A percentile compares a stretch with the other conserved stretches of the same genome.
These are phyloP conservation scores for Stenichneumon culpator DNA, from an alignment of 2,888 invertebrate species.

Conservation along the genomic window DNA sequence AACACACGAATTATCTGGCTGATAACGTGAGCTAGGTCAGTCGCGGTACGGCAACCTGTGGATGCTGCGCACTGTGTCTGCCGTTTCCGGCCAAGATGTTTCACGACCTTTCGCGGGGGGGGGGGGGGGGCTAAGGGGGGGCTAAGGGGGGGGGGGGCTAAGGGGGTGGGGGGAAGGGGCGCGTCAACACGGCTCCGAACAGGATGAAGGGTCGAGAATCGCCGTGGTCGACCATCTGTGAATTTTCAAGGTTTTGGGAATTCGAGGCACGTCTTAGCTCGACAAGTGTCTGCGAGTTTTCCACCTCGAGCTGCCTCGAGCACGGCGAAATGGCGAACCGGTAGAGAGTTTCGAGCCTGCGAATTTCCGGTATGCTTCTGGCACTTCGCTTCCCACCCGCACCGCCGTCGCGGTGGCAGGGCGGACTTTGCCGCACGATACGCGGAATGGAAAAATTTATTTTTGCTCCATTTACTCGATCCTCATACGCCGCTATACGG, in stretches of 20 bases:
- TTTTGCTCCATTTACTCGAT: not conserved
- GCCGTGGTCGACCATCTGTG: constrained; percentile 46
- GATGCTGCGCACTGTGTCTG: constrained; percentile 66
- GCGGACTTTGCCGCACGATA: constrained; percentile 26
- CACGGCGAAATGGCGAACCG: not conserved
- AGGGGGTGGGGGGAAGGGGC: not conserved
- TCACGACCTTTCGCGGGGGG: constrained; percentile 19
- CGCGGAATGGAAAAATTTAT: constrained; percentile 14
- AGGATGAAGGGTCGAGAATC: not conserved
- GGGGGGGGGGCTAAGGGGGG: not conserved
- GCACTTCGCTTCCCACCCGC: constrained; percentile 1
- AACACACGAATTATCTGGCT: not conserved
- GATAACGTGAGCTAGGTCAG: constrained; percentile 59
- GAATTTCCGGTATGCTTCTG: constrained; percentile 43
- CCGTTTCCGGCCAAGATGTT: constrained; percentile 17
- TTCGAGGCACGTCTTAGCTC: constrained; percentile 62
- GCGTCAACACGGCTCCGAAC: not conserved
- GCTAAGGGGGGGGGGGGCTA: not conserved
- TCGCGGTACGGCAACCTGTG: constrained; percentile 75
- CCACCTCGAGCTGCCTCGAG: not conserved
- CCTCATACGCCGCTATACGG: not conserved
- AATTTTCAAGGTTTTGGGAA: constrained; percentile 57
- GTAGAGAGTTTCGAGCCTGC: constrained; percentile 5
- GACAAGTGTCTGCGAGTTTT: constrained; percentile 13
- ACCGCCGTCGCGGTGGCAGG: not conserved